These are phyloP conservation scores for Pilophorus perplexus DNA, from an alignment of 2,888 invertebrate genomes.

Conservation along the genomic window DNA sequence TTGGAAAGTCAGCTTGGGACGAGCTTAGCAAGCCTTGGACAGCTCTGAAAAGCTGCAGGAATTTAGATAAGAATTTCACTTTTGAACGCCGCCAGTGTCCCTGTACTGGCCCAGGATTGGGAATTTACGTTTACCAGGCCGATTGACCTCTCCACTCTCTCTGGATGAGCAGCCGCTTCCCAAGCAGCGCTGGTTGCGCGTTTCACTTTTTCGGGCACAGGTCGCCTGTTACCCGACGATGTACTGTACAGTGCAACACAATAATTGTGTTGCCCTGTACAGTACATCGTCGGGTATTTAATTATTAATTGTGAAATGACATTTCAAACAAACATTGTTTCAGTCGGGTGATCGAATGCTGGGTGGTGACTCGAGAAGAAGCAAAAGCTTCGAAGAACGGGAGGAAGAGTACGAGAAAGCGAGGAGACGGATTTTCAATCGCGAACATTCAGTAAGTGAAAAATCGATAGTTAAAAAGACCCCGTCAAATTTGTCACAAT, in stretches of 20 bases:
- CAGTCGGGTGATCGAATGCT: slow-evolving; percentile 62
- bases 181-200: too few relatives aligned
- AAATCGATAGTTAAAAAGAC: neutral
- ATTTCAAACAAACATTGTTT: too few relatives aligned
- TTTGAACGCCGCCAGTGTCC: too few relatives aligned
- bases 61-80: neutral
- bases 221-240: too few relatives aligned
- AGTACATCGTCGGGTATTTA: neutral
- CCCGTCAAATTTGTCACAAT: neutral
- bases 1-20: too few relatives aligned
- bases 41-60: neutral
- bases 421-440: slow-evolving; percentile 80
- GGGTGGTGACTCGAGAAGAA: slow-evolving; percentile 64
- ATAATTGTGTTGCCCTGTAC: neutral
- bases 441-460: slow-evolving; percentile 52
- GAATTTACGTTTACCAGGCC: too few relatives aligned
- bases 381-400: slow-evolving; percentile 87
- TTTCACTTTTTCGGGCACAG: too few relatives aligned
- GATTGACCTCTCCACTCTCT: too few relatives aligned
- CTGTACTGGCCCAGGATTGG: too few relatives aligned
- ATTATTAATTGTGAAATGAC: neutral
- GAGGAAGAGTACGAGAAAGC: slow-evolving; percentile 86
- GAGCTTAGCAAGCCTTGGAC: too few relatives aligned
- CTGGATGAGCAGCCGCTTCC: too few relatives aligned
- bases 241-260: neutral